phyloP scores from a whole-genome alignment of 2,888 invertebrate species.

The Allacma fusca region DNA sequence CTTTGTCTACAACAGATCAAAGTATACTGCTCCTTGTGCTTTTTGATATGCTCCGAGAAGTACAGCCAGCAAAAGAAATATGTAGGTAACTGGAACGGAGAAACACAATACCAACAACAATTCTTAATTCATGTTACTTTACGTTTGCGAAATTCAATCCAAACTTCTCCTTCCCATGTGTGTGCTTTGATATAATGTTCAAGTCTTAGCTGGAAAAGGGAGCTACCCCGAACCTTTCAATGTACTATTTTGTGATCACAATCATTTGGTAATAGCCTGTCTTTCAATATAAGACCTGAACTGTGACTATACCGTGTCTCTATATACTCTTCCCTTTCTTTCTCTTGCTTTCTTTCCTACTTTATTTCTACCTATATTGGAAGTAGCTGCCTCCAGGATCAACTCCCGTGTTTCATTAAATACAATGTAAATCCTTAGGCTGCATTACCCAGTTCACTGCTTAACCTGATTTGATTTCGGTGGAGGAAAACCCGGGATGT shows the following conservation, averaged over 20 bases:
- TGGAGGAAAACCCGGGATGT: not conserved
- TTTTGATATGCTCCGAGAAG: not conserved
- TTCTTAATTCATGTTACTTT: conserved; percentile 8
- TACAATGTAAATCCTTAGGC: conserved; percentile 21
- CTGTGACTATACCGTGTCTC: not conserved
- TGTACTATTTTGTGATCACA: not conserved
- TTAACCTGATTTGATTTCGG: conserved; percentile 22
- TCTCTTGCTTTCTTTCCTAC: not conserved
- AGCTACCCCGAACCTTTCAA: not conserved
- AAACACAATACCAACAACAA: not conserved
- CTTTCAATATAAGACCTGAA: conserved; percentile 4
- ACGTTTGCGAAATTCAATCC: not conserved
- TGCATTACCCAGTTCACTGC: conserved; percentile 16
- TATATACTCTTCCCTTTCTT: not conserved
- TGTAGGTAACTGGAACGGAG: no score
- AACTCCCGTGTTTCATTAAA: conserved; percentile 24
- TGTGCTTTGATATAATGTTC: no score
- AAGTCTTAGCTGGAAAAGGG: not conserved
- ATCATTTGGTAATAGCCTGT: conserved; percentile 19
- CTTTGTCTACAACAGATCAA: not conserved
- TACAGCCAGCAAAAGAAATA: no score
- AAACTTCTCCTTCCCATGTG: not conserved
- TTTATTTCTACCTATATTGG: not conserved
- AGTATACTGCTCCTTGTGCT: not conserved
- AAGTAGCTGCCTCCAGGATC: conserved; percentile 8